Conservation (phyloP, 2,888 invertebrate species). For the Leucozona laternaria region DNA sequence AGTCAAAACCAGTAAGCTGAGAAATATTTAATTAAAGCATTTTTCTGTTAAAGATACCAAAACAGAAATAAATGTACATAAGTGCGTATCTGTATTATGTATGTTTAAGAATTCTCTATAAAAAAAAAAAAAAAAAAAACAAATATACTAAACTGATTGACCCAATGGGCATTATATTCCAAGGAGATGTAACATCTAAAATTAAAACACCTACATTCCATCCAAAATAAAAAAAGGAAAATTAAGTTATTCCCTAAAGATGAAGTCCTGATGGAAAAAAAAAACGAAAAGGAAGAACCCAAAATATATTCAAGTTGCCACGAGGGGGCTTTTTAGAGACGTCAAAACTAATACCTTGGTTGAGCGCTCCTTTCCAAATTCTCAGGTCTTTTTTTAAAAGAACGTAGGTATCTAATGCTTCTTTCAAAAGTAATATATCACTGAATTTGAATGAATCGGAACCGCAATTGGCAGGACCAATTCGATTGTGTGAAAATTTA, state of each 20-base stretch:
- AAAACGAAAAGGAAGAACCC: neutral
- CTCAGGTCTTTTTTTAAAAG: neutral
- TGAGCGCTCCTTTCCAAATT: conserved; percentile 10
- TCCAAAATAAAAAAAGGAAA: neutral
- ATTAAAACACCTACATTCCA: conserved; percentile 13
- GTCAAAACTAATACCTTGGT: conserved; percentile 39
- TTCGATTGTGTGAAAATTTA: conserved; percentile 37
- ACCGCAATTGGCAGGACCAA: conserved; percentile 45
- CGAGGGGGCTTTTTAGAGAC: neutral
- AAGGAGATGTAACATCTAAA: neutral
- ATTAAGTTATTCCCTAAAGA: neutral
- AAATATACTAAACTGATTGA: conserved; percentile 3
- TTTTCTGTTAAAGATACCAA: neutral
- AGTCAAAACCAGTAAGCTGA: neutral
- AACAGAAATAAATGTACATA: neutral
- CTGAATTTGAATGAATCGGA: conserved; percentile 36
- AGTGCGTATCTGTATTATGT: neutral
- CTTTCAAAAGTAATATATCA: conserved; percentile 31
- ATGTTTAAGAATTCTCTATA: neutral
- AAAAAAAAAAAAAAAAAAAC: neutral
- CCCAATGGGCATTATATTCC: neutral
- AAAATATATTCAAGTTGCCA: conserved; percentile 20
- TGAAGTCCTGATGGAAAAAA: neutral
- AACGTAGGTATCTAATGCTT: neutral
- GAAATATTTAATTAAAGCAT: conserved; percentile 8